phyloP scores from a whole-genome alignment of 2,113 vertebrate species.

The Chloropsis cyanopogon region DNA sequence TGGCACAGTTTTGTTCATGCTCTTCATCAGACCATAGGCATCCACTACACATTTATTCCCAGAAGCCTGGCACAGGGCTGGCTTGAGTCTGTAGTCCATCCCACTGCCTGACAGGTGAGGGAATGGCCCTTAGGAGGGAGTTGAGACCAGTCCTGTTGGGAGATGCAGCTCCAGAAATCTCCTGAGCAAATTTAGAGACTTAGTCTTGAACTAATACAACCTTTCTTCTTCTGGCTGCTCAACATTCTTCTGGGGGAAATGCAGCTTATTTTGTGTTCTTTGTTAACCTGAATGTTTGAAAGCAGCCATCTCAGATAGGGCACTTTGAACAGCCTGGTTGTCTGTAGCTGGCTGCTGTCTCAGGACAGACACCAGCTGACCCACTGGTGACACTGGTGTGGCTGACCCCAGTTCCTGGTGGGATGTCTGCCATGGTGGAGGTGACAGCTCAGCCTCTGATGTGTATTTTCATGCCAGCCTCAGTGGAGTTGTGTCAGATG shows the following conservation, averaged over 20 bases:
- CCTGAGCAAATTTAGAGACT: not conserved
- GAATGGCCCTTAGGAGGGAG: not conserved
- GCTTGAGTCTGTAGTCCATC: not conserved
- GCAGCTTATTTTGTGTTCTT: not conserved
- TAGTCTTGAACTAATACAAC: not conserved
- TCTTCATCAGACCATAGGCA: not conserved
- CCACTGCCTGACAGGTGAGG: not conserved
- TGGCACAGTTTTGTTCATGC: not conserved
- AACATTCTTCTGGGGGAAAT: not conserved
- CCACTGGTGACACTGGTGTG: not conserved
- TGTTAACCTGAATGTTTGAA: not conserved
- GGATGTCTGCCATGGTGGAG: not conserved
- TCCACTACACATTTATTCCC: not conserved
- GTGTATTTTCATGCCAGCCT: not conserved
- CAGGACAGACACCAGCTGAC: not conserved
- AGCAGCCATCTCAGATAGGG: rapidly evolving
- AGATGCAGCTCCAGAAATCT: not conserved
- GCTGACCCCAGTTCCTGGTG: not conserved
- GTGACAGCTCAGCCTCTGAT: not conserved
- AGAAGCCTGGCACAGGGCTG: not conserved
- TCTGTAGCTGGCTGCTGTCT: not conserved
- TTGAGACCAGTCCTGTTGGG: not conserved
- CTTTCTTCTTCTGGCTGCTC: not conserved
- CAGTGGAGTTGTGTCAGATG: not conserved
- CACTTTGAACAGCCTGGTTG: not conserved